Conservation (phyloP, 30 jellyfish, hydroid and myxozoan species). For the Cassiopea andromeda region DNA sequence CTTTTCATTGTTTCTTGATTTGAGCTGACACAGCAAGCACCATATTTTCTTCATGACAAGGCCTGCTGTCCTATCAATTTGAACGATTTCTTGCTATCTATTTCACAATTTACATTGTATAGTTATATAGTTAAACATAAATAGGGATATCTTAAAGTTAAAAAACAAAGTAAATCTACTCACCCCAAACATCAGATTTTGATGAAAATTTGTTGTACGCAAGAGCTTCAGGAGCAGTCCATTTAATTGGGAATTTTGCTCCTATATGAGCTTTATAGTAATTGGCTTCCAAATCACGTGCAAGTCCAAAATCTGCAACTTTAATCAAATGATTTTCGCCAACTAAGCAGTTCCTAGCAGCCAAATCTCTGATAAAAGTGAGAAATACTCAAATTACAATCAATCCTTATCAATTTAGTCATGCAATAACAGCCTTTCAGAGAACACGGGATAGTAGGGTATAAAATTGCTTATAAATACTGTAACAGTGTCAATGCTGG, state of each 20-base stretch:
- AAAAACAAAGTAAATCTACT: not conserved
- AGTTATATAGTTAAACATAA: not conserved
- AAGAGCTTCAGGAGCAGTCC: constrained; percentile 98
- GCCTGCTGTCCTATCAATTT: too few relatives aligned
- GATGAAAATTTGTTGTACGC: constrained; percentile 94
- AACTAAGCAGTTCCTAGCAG: constrained; percentile 96
- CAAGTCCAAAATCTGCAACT: constrained; percentile 97
- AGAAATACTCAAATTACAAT: not conserved
- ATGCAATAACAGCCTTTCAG: too few relatives aligned
- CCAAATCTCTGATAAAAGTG: constrained; percentile 78
- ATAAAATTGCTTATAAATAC: too few relatives aligned
- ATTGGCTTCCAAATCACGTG: constrained; percentile 86
- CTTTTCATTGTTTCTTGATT: too few relatives aligned
- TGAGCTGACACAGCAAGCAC: too few relatives aligned
- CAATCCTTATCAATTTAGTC: too few relatives aligned
- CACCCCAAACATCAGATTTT: constrained; percentile 98
- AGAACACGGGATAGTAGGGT: too few relatives aligned
- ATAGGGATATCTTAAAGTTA: not conserved
- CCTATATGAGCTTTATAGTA: constrained; percentile 97
- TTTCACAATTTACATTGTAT: too few relatives aligned
- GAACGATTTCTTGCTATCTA: too few relatives aligned
- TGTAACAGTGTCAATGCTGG: too few relatives aligned
- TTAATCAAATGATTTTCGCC: constrained; percentile 93
- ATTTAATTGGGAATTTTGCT: constrained; percentile 96
- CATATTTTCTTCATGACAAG: too few relatives aligned